Evolutionary conservation across 2,888 invertebrate species (phyloP).

Genomic region (Nasonovia ribisnigri): DNA sequence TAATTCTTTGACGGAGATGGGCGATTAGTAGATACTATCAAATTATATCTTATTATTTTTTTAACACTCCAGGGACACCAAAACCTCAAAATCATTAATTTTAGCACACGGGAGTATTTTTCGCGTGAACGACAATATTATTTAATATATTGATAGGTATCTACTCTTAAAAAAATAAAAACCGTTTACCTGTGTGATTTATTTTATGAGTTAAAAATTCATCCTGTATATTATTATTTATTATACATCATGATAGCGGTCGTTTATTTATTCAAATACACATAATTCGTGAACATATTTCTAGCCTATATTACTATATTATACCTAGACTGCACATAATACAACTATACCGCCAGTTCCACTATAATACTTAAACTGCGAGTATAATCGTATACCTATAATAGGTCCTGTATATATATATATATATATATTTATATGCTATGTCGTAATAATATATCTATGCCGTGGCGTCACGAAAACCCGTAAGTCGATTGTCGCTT

Average conservation of each 20-base stretch:
- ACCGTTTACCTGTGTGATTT: not conserved
- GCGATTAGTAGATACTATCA: no score
- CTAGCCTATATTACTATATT: not conserved
- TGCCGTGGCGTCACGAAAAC: not conserved
- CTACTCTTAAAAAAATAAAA: not conserved
- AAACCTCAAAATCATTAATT: no score
- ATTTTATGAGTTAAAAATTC: not conserved
- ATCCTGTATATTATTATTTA: not conserved
- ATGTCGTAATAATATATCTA: not conserved
- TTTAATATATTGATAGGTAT: not conserved
- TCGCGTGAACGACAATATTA: not conserved
- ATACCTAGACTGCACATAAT: not conserved
- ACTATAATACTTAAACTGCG: not conserved
- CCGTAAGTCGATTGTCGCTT: conserved; percentile 43
- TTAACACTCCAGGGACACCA: no score
- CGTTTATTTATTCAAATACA: conserved; percentile 42
- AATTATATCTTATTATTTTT: no score
- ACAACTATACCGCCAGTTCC: not conserved
- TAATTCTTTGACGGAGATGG: no score
- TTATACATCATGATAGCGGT: not conserved
- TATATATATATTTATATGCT: not conserved
- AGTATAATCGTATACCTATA: not conserved
- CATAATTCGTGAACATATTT: not conserved
- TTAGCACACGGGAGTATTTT: no score
- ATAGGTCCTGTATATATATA: not conserved